phyloP scores from a whole-genome alignment of 2,113 vertebrate species.

The Hoplias malabaricus region DNA sequence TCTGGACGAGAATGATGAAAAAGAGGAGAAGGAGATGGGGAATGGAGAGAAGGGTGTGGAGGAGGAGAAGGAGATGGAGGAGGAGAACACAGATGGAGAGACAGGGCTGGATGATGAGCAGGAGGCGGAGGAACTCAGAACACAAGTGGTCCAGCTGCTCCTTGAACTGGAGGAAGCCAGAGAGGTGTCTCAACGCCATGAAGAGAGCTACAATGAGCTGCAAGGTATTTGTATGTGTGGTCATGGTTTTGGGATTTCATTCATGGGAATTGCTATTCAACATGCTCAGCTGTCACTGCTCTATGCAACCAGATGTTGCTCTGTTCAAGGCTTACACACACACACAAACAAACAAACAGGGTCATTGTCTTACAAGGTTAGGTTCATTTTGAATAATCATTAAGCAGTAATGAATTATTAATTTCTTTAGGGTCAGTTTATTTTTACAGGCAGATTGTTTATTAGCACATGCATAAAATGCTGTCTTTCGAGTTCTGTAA shows the following conservation, averaged over 20 bases:
- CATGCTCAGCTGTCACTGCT: slow-evolving; percentile 33
- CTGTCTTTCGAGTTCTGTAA: too few relatives aligned
- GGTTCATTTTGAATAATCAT: too few relatives aligned
- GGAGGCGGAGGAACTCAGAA: slow-evolving; percentile 75
- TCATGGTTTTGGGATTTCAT: slow-evolving; percentile 31
- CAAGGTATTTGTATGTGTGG: slow-evolving; percentile 67
- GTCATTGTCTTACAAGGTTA: not conserved
- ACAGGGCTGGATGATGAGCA: slow-evolving; percentile 61
- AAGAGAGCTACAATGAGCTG: slow-evolving; percentile 73
- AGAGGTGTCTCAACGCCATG: slow-evolving; percentile 69
- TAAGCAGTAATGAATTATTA: too few relatives aligned
- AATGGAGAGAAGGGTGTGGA: slow-evolving; percentile 47
- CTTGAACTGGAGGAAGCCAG: slow-evolving; percentile 74
- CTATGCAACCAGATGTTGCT: slow-evolving; percentile 15
- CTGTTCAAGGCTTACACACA: not conserved
- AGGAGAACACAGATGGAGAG: slow-evolving; percentile 50
- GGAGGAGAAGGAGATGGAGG: slow-evolving; percentile 46
- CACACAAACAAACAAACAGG: slow-evolving; percentile 6
- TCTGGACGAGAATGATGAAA: slow-evolving; percentile 57
- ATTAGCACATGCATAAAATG: too few relatives aligned
- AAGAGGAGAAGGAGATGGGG: slow-evolving; percentile 61
- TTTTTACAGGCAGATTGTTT: too few relatives aligned
- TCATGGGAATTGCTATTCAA: slow-evolving; percentile 9
- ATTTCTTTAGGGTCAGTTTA: too few relatives aligned
- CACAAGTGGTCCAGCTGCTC: slow-evolving; percentile 72